Evolutionary conservation across 2,888 invertebrate species (phyloP).

Genomic region (Agrypnus murinus): DNA sequence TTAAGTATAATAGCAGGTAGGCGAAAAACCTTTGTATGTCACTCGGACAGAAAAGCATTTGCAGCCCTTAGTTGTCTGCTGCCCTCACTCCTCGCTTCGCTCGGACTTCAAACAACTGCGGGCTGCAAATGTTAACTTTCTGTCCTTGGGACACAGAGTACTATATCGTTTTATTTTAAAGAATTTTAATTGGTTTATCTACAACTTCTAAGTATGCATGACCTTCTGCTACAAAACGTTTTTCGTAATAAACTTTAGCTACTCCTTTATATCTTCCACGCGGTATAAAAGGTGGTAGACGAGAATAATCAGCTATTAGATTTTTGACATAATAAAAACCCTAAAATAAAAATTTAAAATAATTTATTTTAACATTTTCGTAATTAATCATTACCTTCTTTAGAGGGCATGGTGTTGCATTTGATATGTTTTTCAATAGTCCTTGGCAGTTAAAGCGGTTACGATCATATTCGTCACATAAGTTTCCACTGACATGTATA

Average conservation of each 20-base stretch:
- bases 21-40: too few relatives aligned
- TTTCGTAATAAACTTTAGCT: neutral
- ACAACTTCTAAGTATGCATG: neutral
- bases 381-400: neutral
- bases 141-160: too few relatives aligned
- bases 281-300: neutral
- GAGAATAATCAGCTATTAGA: neutral
- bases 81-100: too few relatives aligned
- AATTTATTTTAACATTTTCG: neutral
- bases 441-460: neutral
- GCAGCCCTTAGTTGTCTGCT: too few relatives aligned
- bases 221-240: neutral
- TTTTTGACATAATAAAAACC: neutral
- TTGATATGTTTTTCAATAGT: neutral
- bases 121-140: too few relatives aligned
- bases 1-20: too few relatives aligned
- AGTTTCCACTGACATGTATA: neutral
- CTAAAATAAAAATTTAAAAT: neutral
- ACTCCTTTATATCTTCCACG: neutral
- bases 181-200: constrained; percentile 4
- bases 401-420: neutral
- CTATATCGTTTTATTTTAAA: too few relatives aligned
- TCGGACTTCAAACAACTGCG: too few relatives aligned
- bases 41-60: too few relatives aligned
- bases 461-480: neutral